Evolutionary conservation across 2,113 vertebrate species (phyloP), one percentile per base, ranked within the genome.

Genomic region (Nematolebias whitei): DNA sequence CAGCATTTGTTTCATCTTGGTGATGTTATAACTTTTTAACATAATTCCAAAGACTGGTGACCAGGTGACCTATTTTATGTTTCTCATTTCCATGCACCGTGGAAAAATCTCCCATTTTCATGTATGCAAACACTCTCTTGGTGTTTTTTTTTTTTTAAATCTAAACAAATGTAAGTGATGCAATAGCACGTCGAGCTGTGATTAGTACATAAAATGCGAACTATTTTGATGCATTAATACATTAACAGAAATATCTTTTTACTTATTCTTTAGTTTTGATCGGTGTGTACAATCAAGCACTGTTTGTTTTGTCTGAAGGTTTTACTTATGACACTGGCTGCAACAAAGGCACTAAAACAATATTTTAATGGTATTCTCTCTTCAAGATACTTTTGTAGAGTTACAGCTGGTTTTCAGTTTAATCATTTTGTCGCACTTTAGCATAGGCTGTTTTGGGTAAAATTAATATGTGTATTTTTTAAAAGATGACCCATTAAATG

Each of bases 31-130:
- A n/a, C n/a, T 45, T 45, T 45, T 45, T 45, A 45, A 19, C 43
- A 54, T 23, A 20, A 63, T 39, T 40, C 29, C 26, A 52, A 23
- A 40, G n/a, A 29, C 45, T 38, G 63, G 47, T 43, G 23, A 55
- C 8, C 35, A 15, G 26, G 47, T 45, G 58, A 57, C 39, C 29
- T 6, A 14, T 24, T 49, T 64, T 24, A 47, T 43, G 24, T 29
- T 19, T 22, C 56, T 70, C 44, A 88, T 87, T 88, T 90, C 64
- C 86, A 87, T 90, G 76, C 48, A 47, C 43, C 79, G 67, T 75
- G 65, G 51, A 13, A 76, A 83, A 77, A 40, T 44, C 48, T 41
- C 49, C 50, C 40, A 82, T 88, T 90, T 88, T 69, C 83, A 74
- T 84, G 51, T 24, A 88, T 87, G 71, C 52, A 87, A 89, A 90